phyloP scores from a whole-genome alignment of 2,113 vertebrate genomes.

The Gallinago undulata region DNA sequence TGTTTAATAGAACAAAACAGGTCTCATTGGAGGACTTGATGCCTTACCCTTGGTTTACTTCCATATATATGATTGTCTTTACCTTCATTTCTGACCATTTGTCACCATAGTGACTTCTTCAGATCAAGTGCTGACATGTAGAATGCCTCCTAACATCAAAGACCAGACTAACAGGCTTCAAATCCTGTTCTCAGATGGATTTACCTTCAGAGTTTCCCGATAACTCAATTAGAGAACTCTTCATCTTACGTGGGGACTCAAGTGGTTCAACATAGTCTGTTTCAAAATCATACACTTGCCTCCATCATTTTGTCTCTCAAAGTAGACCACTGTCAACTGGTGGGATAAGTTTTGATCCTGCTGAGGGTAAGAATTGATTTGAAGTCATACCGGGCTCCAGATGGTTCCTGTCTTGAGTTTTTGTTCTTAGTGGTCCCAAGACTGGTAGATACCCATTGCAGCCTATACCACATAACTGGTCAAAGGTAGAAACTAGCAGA shows the following conservation, averaged over 20 bases:
- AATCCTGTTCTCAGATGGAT: background rate
- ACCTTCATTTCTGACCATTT: background rate
- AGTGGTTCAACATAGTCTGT: background rate
- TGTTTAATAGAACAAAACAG: background rate
- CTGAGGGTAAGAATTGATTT: background rate
- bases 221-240: background rate
- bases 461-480: background rate
- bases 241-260: background rate
- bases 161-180: background rate
- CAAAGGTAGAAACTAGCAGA: background rate
- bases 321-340: background rate
- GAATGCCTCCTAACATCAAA: background rate
- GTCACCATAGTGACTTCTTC: background rate
- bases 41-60: background rate
- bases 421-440: background rate
- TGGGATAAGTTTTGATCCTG: background rate
- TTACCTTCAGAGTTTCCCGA: background rate
- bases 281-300: background rate
- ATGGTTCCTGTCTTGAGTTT: background rate
- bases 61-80: background rate
- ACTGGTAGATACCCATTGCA: background rate
- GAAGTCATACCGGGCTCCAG: background rate
- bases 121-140: background rate
- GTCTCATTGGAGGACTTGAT: background rate
- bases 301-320: background rate